Conservation (phyloP, 2,888 invertebrate genomes). For the Meteorus cinctellus region DNA sequence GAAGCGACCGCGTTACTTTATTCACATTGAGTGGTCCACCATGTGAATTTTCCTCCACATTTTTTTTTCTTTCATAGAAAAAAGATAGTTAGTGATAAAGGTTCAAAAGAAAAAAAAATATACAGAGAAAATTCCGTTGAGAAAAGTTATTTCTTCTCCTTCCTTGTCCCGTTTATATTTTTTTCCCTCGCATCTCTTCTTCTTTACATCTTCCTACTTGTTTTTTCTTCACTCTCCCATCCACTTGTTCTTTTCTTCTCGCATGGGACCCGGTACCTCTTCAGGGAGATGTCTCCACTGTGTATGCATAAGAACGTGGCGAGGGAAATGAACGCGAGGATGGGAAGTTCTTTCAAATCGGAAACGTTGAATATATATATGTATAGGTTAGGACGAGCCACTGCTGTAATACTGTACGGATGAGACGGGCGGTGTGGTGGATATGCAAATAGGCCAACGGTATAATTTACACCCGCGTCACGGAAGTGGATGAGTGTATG, state of each 20-base stretch:
- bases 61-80: constrained; percentile 13
- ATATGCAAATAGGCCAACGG: constrained; percentile 68
- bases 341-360: constrained; percentile 38
- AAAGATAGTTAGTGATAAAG: background rate
- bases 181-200: constrained; percentile 24
- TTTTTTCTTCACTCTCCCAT: background rate
- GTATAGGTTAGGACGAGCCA: constrained; percentile 34
- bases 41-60: background rate
- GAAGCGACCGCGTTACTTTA: constrained; percentile 8
- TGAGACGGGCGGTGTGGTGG: constrained; percentile 46
- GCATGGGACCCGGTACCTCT: constrained; percentile 51
- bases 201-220: background rate
- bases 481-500: constrained; percentile 48
- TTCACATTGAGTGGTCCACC: constrained; percentile 1
- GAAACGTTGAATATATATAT: constrained; percentile 53
- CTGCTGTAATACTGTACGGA: constrained; percentile 47
- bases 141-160: constrained; percentile 19
- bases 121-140: constrained; percentile 1
- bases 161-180: constrained; percentile 40
- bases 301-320: background rate
- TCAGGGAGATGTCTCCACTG: constrained; percentile 6
- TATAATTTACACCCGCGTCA: constrained; percentile 68
- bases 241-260: constrained; percentile 45
- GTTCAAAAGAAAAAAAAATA: background rate
- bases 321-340: background rate